Evolutionary conservation across 2,888 invertebrate species (phyloP), one percentile per base, ranked within the genome.

Genomic region (Nymphalis urticae): DNA sequence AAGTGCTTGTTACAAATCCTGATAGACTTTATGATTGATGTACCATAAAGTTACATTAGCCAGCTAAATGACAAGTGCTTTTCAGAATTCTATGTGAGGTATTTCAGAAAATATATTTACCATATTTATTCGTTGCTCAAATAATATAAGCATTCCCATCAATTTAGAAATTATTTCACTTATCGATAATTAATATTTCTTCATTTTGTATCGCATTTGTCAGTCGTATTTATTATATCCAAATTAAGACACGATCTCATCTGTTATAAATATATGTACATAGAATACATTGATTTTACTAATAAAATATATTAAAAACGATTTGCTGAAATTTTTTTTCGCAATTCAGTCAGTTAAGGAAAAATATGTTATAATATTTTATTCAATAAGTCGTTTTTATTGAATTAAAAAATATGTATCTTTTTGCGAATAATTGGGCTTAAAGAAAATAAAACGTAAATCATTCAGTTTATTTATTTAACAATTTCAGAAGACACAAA

Each of bases 21-120:
- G 42, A 42, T n/a, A 50, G 19, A 17, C 8, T 19, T 9, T 8
- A 19, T 42, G 42, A 42, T 58, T 19, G 19, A 42, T 42, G 19
- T 19, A 42, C 19, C n/a, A 16, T 10, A n/a, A 19, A 50, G 50
- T 50, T 42, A 50, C n/a, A 19, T 50, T 50, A 42, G 36, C 32
- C 32, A 32, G 32, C 58, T 58, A 32, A 58, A 58, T 58, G 58
- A 58, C 36, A 58, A 58, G 58, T 58, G 58, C 58, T 58, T 17
- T 36, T 36, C 27, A 7, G 36, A 58, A 58, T 1, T 58, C 3
- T 58, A 19, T 42, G 58, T 58, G 58, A 36, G 19, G 10, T 24
- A 50, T n/a, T 66, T 64, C 47, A 10, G 48, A 24, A 67, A 66
- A 64, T 24, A 70, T 70, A 70, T 50, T 70, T 70, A 70, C 70